phyloP scores from a whole-genome alignment of 2,113 vertebrate genomes.

The Labeo catla region DNA sequence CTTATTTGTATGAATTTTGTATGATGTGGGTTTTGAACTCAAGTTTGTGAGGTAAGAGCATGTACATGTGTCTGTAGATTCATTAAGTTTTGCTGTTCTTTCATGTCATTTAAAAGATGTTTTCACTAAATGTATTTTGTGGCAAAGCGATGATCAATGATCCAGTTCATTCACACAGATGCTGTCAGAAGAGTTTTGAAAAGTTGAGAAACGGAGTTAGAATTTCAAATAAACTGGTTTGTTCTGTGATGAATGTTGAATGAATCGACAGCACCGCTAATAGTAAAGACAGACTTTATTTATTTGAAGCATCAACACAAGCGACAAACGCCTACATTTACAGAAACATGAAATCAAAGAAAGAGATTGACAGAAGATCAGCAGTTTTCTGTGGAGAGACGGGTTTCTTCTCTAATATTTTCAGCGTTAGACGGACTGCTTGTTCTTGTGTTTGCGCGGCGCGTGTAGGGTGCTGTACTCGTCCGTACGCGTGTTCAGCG shows the following conservation, averaged over 20 bases:
- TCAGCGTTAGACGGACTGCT: neutral
- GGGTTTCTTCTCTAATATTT: neutral
- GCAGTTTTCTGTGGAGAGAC: neutral
- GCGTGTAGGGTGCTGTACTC: constrained; percentile 9
- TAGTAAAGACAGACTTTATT: neutral
- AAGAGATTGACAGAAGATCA: neutral
- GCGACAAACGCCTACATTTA: neutral
- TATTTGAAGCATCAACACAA: neutral
- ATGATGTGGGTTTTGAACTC: no score
- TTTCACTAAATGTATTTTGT: neutral
- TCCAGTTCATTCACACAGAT: neutral
- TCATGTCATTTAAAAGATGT: neutral
- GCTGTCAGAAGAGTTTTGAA: neutral
- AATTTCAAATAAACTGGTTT: neutral
- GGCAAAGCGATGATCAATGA: neutral
- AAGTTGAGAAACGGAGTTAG: neutral
- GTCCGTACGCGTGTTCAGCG: neutral
- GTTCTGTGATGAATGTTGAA: neutral
- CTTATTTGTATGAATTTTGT: no score
- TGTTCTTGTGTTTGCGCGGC: neutral
- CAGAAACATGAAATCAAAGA: neutral
- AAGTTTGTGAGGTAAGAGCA: no score
- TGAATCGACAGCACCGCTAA: neutral
- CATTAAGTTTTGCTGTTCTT: neutral
- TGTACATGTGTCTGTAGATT: no score